These are phyloP conservation scores for Calameuta pallipes DNA, from an alignment of 2,888 invertebrate genomes.

Conservation along the genomic window DNA sequence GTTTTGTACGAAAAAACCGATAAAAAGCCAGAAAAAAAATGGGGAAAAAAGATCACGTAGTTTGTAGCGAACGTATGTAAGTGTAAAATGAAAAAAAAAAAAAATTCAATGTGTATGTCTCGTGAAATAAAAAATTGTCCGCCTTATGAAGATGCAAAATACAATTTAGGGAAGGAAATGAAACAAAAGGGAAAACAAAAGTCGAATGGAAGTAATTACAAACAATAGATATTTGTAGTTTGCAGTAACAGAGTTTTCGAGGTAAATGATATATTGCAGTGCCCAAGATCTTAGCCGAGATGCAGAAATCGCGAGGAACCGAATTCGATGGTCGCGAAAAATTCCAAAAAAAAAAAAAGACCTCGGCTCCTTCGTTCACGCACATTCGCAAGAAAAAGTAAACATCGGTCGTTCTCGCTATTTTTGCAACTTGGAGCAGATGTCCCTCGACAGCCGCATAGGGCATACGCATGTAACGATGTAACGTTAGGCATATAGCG, in stretches of 20 bases:
- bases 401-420: slow-evolving; percentile 22
- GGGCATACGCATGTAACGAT: slow-evolving; percentile 37
- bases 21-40: slow-evolving; percentile 52
- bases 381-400: background rate
- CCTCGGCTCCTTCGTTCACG: background rate
- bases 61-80: slow-evolving; percentile 53
- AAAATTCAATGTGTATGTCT: slow-evolving; percentile 58
- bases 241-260: slow-evolving; percentile 51
- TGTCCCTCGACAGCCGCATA: slow-evolving; percentile 27
- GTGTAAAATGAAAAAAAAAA: slow-evolving; percentile 45
- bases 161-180: slow-evolving; percentile 44
- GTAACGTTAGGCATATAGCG: slow-evolving; percentile 49
- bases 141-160: slow-evolving; percentile 60
- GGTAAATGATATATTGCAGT: slow-evolving; percentile 48
- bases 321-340: slow-evolving; percentile 1
- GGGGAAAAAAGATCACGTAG: slow-evolving; percentile 25
- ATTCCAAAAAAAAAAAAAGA: background rate
- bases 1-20: slow-evolving; percentile 60
- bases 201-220: slow-evolving; percentile 33
- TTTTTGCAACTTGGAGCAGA: slow-evolving; percentile 36
- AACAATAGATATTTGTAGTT: slow-evolving; percentile 54
- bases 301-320: slow-evolving; percentile 35
- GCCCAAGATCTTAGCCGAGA: slow-evolving; percentile 41
- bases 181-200: slow-evolving; percentile 25
- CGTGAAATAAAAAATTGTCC: slow-evolving; percentile 56